Evolutionary conservation across 1,140 invertebrate genomes (phyloP).

Genomic region (Ips typographus): DNA sequence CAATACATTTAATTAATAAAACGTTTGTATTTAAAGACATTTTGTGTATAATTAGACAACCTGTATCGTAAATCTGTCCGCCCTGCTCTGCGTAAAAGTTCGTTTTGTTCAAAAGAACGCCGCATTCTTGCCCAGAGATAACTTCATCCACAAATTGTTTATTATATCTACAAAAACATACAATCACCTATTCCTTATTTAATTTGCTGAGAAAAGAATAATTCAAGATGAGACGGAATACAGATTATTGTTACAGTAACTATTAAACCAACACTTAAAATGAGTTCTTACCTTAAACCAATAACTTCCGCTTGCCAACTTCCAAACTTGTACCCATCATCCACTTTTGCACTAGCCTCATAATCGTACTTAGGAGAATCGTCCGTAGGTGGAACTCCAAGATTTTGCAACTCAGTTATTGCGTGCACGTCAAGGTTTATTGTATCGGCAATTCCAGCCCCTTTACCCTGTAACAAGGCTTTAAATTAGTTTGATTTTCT

Average conservation of each 20-base stretch:
- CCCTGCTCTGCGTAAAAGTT: conserved; percentile 98
- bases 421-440: conserved; percentile 93
- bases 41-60: conserved; percentile 1
- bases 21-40: background rate
- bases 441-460: conserved; percentile 73
- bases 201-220: background rate
- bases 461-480: conserved; percentile 59
- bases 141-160: conserved; percentile 89
- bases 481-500: background rate
- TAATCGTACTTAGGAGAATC: conserved; percentile 95
- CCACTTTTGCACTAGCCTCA: conserved; percentile 61
- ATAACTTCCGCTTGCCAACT: conserved; percentile 68
- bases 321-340: conserved; percentile 71
- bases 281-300: conserved; percentile 58
- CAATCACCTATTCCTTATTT: background rate
- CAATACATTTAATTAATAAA: background rate
- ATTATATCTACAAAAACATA: conserved; percentile 52
- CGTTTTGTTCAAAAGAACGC: conserved; percentile 89
- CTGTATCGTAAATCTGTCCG: conserved; percentile 97
- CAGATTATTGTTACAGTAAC: no score
- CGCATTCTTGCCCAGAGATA: conserved; percentile 83
- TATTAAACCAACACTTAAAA: no score
- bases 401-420: conserved; percentile 86
- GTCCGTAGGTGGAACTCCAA: conserved; percentile 78
- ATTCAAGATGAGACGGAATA: background rate